Conservation (phyloP, 2,888 invertebrate species). For the Unio delphinus region DNA sequence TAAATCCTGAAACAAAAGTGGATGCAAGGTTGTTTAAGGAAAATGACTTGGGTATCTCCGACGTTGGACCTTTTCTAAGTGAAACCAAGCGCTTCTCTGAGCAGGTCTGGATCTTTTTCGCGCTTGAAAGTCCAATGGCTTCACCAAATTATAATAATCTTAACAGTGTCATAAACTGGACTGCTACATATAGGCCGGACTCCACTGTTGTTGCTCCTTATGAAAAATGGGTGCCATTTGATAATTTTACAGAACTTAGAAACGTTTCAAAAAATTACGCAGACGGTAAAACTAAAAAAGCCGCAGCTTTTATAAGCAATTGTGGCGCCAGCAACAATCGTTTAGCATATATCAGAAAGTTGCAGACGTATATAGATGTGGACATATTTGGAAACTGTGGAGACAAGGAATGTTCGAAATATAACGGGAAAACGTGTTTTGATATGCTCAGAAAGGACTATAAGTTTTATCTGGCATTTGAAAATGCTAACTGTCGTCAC, state of each 20-base stretch:
- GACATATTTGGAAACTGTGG: slow-evolving; percentile 68
- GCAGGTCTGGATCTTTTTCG: slow-evolving; percentile 91
- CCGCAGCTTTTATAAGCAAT: slow-evolving; percentile 98
- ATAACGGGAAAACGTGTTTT: slow-evolving; percentile 83
- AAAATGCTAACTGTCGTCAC: slow-evolving; percentile 95
- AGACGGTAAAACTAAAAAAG: slow-evolving; percentile 91
- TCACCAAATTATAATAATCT: slow-evolving; percentile 85
- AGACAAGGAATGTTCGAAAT: slow-evolving; percentile 74
- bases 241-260: slow-evolving; percentile 76
- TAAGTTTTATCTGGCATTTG: slow-evolving; percentile 97
- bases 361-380: slow-evolving; percentile 84
- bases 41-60: slow-evolving; percentile 44
- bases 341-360: slow-evolving; percentile 85
- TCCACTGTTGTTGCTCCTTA: slow-evolving; percentile 97
- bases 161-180: slow-evolving; percentile 92
- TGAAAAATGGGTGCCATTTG: slow-evolving; percentile 92
- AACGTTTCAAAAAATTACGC: slow-evolving; percentile 53
- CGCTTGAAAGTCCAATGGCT: slow-evolving; percentile 95
- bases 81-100: slow-evolving; percentile 37
- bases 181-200: slow-evolving; percentile 93
- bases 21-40: slow-evolving; percentile 85
- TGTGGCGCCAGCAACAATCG: slow-evolving; percentile 93
- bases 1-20: slow-evolving; percentile 77
- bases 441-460: slow-evolving; percentile 91
- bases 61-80: not conserved